phyloP scores from a whole-genome alignment of 2,888 invertebrate species.

The Seira musarum region DNA sequence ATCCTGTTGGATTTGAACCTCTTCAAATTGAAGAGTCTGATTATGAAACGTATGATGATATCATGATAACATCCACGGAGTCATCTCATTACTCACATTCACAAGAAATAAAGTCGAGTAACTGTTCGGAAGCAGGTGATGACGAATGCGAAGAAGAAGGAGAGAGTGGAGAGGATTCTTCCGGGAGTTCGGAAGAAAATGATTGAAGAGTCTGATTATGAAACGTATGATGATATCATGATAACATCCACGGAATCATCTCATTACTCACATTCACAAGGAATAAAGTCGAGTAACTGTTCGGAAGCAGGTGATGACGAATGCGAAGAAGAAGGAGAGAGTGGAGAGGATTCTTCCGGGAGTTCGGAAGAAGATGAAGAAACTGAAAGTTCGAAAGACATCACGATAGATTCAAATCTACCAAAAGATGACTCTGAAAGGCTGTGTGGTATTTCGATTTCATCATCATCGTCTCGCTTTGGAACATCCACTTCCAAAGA shows the following conservation, averaged over 20 bases:
- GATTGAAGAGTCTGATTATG: slow-evolving; percentile 30
- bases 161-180: slow-evolving; percentile 46
- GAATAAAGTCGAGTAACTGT: slow-evolving; percentile 43
- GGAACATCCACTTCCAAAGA: slow-evolving; percentile 30
- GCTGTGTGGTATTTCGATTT: background rate
- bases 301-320: slow-evolving; percentile 45
- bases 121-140: slow-evolving; percentile 45
- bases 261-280: background rate
- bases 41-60: slow-evolving; percentile 34
- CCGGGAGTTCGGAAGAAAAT: slow-evolving; percentile 50
- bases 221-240: slow-evolving; percentile 30
- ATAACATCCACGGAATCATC: background rate
- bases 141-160: slow-evolving; percentile 25
- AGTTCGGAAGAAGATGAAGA: slow-evolving; percentile 50
- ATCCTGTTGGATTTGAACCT: slow-evolving; percentile 65
- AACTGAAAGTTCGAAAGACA: slow-evolving; percentile 42
- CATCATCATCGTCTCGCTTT: slow-evolving; percentile 33
- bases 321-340: slow-evolving; percentile 19
- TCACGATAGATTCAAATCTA: slow-evolving; percentile 32
- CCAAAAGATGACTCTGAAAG: slow-evolving; percentile 52
- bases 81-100: background rate
- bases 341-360: slow-evolving; percentile 51
- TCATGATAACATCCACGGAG: slow-evolving; percentile 3
- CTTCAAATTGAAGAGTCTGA: slow-evolving; percentile 64
- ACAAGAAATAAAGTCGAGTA: slow-evolving; percentile 38